Conservation (phyloP, 2,888 invertebrate genomes). For the Uropetala carovei region DNA sequence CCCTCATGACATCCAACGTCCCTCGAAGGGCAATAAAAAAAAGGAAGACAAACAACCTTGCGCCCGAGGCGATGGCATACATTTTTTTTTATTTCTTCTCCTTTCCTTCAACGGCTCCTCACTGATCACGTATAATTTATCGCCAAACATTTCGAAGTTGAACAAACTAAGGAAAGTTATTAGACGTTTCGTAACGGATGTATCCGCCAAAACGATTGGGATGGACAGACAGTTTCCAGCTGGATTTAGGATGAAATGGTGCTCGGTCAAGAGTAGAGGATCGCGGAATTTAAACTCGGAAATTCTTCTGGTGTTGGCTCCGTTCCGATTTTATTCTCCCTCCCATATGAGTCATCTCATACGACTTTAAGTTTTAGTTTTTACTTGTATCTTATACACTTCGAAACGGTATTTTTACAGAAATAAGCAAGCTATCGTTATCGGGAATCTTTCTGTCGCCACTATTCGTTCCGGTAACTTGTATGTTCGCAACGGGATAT, state of each 20-base stretch:
- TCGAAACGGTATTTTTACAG: too few relatives aligned
- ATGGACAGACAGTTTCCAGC: neutral
- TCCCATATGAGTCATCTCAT: neutral
- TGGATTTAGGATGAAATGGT: neutral
- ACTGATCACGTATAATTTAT: neutral
- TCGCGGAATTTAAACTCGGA: neutral
- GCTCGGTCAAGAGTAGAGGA: neutral
- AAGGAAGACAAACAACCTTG: neutral
- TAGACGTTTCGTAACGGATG: neutral
- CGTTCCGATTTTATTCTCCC: neutral
- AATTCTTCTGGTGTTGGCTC: neutral
- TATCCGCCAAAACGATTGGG: neutral
- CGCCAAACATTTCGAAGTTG: neutral
- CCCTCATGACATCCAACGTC: neutral
- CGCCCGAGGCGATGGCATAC: neutral
- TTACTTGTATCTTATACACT: too few relatives aligned
- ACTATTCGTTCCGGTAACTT: too few relatives aligned
- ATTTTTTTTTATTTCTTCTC: neutral
- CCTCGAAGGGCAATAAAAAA: neutral
- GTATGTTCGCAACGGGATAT: too few relatives aligned
- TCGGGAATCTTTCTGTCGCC: too few relatives aligned
- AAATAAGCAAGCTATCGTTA: too few relatives aligned
- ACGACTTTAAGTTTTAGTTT: too few relatives aligned
- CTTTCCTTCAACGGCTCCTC: neutral
- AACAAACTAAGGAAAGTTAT: neutral